Base-by-base conservation (phyloP, 2,797 vertebrate species). In the Periophthalmus magnuspinnatus region DNA sequence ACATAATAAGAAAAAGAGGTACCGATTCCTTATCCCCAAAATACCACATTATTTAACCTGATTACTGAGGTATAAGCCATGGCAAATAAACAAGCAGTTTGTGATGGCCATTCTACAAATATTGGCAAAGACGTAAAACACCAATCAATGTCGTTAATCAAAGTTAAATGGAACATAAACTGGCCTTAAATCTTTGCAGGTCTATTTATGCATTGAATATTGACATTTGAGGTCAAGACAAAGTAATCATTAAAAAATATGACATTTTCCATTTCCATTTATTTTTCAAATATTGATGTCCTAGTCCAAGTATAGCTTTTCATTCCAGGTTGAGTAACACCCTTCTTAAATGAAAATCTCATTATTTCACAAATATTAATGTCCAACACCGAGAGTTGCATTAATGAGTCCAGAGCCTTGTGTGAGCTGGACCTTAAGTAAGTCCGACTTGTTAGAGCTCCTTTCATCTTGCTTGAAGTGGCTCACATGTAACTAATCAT, bases 391-490 rank as follows among this genome's bases (percentile, higher is more conserved):
- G 33, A 38, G 33, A 36, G 19, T 19, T n/a, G 19, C 9, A 11
- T 41, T 41, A 61, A 38, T 61, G 57, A 59, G 32, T 59, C 57
- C 2, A 17, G 17, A 33, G 24, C 1, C 24, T 32, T n/a, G 14
- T 34, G 28, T 59, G 34, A 61, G n/a, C 8, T 36, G 34, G n/a
- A 61, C 59, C 28, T 32, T 32, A 57, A 56, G 24, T 56, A 56
- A 57, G 14, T 10, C 22, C 13, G 24, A 55, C 52, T 55, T 55
- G 21, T 55, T 55, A 55, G 21, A 55, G 55, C 13, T 64, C 48
- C 22, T 36, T 50, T 61, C 72, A 56, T 28, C 58, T 70, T 54
- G 66, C 21, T 63, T 14, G 36, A 41, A 62, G 36, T 62, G 56
- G 47, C 16, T 69, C 9, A 69, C 47, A 55, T 71, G 21, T 60